Evolutionary conservation across 2,888 invertebrate species (phyloP).

Genomic region (Micoletzkya japonica): DNA sequence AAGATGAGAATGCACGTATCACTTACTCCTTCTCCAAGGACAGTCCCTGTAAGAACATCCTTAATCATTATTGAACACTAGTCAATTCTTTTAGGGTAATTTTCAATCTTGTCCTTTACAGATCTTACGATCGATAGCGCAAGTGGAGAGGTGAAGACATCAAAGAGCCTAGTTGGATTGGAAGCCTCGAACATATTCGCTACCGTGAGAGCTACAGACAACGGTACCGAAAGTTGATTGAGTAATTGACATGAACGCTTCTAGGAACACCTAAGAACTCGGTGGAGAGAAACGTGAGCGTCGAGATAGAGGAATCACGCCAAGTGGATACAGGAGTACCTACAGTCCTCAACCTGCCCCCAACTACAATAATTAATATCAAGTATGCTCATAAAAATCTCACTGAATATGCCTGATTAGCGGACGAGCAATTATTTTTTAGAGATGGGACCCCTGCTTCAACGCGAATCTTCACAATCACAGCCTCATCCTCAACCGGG

Average conservation of each 20-base stretch:
- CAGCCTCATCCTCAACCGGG: constrained; percentile 5
- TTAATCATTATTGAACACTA: background rate
- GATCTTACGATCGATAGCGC: constrained; percentile 5
- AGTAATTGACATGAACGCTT: too few relatives aligned
- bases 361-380: too few relatives aligned
- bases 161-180: constrained; percentile 9
- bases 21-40: background rate
- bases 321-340: too few relatives aligned
- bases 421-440: background rate
- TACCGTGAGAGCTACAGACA: constrained; percentile 12
- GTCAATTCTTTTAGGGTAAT: background rate
- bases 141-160: background rate
- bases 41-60: background rate
- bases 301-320: too few relatives aligned
- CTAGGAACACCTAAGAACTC: too few relatives aligned
- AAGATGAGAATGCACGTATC: constrained; percentile 13
- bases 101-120: background rate
- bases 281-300: too few relatives aligned
- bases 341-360: background rate
- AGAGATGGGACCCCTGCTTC: background rate
- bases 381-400: too few relatives aligned
- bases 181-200: background rate
- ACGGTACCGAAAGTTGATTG: too few relatives aligned
- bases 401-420: background rate
- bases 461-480: constrained; percentile 4